Percentiles rank a stretch among this genome's conserved stretches.
phyloP scores from a whole-genome alignment of 2,113 vertebrate genomes.

The Burhinus oedicnemus region DNA sequence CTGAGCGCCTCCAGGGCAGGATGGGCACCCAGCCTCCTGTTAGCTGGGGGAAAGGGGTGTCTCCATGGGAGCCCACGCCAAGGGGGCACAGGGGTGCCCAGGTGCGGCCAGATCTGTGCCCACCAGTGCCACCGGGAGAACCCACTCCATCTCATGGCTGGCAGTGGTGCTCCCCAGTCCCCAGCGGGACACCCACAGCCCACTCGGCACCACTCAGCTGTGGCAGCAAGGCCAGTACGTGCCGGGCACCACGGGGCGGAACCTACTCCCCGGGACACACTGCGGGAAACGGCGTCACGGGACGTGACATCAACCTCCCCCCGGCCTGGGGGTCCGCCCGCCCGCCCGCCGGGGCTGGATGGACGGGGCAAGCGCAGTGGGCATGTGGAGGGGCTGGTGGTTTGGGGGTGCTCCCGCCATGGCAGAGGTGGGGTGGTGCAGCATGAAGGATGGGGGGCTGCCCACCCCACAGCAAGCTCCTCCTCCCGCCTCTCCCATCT shows the following conservation, averaged over 20 bases:
- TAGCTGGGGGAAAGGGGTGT: neutral
- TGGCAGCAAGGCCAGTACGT: fast-evolving
- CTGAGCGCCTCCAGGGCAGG: neutral
- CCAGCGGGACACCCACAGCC: fast-evolving
- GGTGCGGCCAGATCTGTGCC: fast-evolving
- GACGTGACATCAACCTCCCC: neutral
- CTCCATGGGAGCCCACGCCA: neutral
- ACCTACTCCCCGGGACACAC: fast-evolving
- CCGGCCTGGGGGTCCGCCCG: fast-evolving
- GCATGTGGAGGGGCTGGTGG: fast-evolving
- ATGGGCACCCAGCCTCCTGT: neutral
- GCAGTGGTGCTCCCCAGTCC: fast-evolving
- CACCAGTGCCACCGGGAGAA: neutral
- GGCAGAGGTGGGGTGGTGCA: neutral
- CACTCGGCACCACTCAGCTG: fast-evolving
- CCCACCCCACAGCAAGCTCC: neutral
- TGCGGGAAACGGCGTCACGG: fast-evolving
- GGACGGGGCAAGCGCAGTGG: fast-evolving
- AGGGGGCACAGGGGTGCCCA: neutral
- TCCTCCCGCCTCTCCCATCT: constrained; percentile 5
- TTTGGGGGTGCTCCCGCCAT: neutral
- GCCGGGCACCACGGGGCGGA: fast-evolving
- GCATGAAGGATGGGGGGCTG: neutral
- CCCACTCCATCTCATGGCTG: fast-evolving
- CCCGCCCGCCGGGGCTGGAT: neutral